These are phyloP conservation scores for Tragelaphus oryx DNA, from an alignment of 2,797 vertebrate species.

Conservation along the genomic window DNA sequence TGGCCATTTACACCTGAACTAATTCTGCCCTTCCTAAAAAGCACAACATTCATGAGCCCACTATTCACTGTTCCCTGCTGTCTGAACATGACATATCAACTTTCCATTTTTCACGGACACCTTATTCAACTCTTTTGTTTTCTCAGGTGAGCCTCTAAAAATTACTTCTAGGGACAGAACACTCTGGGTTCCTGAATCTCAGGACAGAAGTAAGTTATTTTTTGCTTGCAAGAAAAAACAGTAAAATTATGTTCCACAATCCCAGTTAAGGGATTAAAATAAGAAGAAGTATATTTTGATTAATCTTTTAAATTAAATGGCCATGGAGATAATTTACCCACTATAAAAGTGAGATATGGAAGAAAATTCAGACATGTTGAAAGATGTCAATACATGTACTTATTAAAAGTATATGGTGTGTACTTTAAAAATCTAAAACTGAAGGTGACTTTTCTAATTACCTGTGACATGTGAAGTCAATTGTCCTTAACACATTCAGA, in stretches of 20 bases:
- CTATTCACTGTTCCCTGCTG: background rate
- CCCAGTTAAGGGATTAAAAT: conserved; percentile 1
- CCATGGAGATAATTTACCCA: background rate
- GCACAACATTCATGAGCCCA: background rate
- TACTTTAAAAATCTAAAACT: conserved; percentile 80
- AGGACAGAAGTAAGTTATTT: conserved; percentile 26
- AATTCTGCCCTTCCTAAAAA: background rate
- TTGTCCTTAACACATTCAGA: conserved; percentile 90
- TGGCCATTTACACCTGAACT: background rate
- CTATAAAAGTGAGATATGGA: conserved; percentile 64
- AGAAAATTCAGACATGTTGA: conserved; percentile 78
- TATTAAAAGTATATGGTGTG: conserved; percentile 79
- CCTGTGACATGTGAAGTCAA: conserved; percentile 95
- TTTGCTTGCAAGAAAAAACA: background rate
- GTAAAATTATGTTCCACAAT: conserved; percentile 13
- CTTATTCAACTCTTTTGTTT: background rate
- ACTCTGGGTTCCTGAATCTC: conserved; percentile 11
- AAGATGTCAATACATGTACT: conserved; percentile 81
- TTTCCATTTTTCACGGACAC: background rate
- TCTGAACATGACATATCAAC: background rate
- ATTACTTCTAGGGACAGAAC: background rate
- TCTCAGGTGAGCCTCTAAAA: conserved; percentile 35
- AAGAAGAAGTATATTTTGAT: conserved; percentile 4
- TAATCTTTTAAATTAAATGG: conserved; percentile 41
- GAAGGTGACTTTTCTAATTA: conserved; percentile 89